A percentile compares a stretch with the other conserved stretches of the same genome.
Evolutionary conservation across 2,797 vertebrate species (phyloP).

Genomic region (Smutsia gigantea): DNA sequence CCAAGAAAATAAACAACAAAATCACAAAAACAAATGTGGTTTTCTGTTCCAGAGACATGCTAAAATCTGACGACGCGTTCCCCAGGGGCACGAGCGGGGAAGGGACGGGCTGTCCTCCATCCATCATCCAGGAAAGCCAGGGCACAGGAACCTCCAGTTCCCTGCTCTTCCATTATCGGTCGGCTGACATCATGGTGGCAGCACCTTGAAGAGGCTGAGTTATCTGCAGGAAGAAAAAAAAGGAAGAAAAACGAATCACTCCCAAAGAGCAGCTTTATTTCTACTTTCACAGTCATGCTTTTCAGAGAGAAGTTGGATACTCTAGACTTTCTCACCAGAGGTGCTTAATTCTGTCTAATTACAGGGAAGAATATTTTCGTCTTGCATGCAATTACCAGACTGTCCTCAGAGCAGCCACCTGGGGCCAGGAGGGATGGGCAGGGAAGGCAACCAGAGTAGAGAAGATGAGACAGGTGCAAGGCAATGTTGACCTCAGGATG

Average conservation of each 20-base stretch:
- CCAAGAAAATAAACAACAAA: slow-evolving; percentile 91
- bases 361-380: neutral
- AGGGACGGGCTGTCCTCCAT: slow-evolving; percentile 87
- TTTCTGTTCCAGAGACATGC: slow-evolving; percentile 93
- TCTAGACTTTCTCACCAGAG: neutral
- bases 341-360: slow-evolving; percentile 19
- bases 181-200: slow-evolving; percentile 75
- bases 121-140: slow-evolving; percentile 87
- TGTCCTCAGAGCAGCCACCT: neutral
- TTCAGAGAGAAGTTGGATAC: neutral
- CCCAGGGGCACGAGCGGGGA: slow-evolving; percentile 84
- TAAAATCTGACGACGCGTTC: slow-evolving; percentile 80
- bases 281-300: neutral
- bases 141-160: slow-evolving; percentile 81
- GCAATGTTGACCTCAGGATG: neutral
- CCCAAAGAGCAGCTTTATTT: slow-evolving; percentile 14
- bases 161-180: slow-evolving; percentile 86
- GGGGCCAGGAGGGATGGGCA: neutral
- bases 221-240: slow-evolving; percentile 77
- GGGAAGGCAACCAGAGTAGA: neutral
- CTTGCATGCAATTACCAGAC: neutral
- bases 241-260: neutral
- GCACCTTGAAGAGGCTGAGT: slow-evolving; percentile 76
- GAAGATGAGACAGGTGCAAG: neutral
- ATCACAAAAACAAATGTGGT: slow-evolving; percentile 91